Evolutionary conservation across 2,888 invertebrate species (phyloP).

Genomic region (Lissocephala sabroskyi): DNA sequence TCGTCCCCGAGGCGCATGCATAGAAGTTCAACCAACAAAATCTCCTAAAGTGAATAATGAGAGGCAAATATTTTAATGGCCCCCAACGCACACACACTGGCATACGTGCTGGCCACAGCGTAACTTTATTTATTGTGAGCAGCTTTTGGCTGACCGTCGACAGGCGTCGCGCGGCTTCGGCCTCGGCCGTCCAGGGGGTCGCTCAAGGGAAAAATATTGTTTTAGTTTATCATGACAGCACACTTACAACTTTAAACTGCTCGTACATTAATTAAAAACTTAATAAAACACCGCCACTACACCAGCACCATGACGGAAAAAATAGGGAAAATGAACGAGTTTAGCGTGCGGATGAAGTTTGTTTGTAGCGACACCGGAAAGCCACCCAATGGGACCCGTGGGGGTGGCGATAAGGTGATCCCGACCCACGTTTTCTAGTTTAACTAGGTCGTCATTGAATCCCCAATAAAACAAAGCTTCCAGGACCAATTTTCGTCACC

Average conservation of each 20-base stretch:
- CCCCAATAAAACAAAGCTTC: too few species aligned
- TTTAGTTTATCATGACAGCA: slow-evolving; percentile 65
- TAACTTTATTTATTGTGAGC: slow-evolving; percentile 54
- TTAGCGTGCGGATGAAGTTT: slow-evolving; percentile 27
- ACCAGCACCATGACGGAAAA: slow-evolving; percentile 8
- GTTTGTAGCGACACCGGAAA: too few species aligned
- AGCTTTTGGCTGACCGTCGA: slow-evolving; percentile 14
- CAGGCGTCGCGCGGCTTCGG: background rate
- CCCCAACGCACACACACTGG: slow-evolving; percentile 26
- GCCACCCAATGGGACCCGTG: slow-evolving; percentile 19
- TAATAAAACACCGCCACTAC: slow-evolving; percentile 36
- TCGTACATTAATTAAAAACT: slow-evolving; percentile 65
- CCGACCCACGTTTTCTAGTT: too few species aligned
- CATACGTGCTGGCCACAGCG: slow-evolving; percentile 10
- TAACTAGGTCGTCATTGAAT: too few species aligned
- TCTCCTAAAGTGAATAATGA: slow-evolving; percentile 55
- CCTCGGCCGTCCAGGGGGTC: slow-evolving; percentile 1
- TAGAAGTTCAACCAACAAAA: too few species aligned
- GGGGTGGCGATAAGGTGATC: background rate
- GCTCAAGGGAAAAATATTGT: slow-evolving; percentile 62
- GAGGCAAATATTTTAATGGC: slow-evolving; percentile 59
- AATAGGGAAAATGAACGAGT: slow-evolving; percentile 28
- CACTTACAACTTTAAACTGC: slow-evolving; percentile 63
- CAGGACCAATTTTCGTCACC: too few species aligned
- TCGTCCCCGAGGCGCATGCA: too few species aligned